Evolutionary conservation across 2,797 vertebrate species (phyloP), one percentile per base, ranked within the genome.

Genomic region (Etheostoma perlongum): DNA sequence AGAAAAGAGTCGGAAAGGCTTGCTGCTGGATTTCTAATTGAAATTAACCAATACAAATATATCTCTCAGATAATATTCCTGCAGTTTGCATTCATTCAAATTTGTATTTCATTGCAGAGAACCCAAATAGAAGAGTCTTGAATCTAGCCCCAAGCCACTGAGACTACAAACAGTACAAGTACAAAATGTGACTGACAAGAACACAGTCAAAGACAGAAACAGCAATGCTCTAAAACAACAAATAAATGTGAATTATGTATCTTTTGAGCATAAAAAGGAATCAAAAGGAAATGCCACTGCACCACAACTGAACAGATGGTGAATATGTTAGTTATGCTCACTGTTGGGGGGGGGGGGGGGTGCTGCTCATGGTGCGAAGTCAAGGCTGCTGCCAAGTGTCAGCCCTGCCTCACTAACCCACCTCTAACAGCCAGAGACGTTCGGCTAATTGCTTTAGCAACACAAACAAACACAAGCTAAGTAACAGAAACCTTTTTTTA

Each of bases 301-400:
- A 4, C 71, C 68, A 36, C 42, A 83, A 88, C 55, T 86, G 88
- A 93, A 91, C 92, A 94, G 92, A 93, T 92, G 92, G 89, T 84
- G 76, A 75, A 78, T 81, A 90, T 36, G 85, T 79, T 49, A 88
- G 92, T 21, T 55, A 70, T 77, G 88, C 90, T 88, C 92, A 91
- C 92, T 91, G 85, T 75, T 84, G 90, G 85, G 90, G 47, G 85
- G 89, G 79, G 83, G 86, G 5, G 12, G 90, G 79, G 83, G 86
- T 4, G 12, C 76, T 14, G 69, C 72, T 77, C 68, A 57, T 19
- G 71, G 72, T 61, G 85, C 6, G 66, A 82, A 74, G 82, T 65
- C 61, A 9, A 58, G 67, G 74, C 71, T 27, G 82, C 66, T 89
- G 88, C 86, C 87, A 86, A 89, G 84, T 68, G 79, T 88, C 83